These are phyloP conservation scores for Alauda arvensis DNA, from an alignment of 2,797 vertebrate genomes.

Conservation along the genomic window DNA sequence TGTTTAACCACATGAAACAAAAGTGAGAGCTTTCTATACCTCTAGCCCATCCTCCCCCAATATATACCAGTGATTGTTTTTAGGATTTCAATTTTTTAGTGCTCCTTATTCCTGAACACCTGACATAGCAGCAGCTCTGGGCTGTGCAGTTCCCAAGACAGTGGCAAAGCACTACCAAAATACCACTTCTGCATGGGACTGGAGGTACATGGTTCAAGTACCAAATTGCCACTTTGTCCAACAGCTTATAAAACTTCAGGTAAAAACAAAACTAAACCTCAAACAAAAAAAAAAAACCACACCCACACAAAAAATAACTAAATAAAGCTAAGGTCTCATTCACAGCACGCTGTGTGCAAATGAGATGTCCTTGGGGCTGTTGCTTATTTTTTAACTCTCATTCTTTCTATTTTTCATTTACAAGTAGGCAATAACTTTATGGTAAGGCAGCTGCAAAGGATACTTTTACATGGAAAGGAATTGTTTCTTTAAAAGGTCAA, in stretches of 20 bases:
- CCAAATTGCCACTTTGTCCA: neutral
- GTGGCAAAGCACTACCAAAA: neutral
- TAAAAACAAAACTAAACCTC: neutral
- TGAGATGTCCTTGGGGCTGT: fast-evolving
- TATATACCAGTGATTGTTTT: neutral
- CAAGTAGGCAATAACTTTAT: neutral
- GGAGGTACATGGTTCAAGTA: neutral
- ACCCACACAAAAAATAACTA: neutral
- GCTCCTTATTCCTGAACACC: neutral
- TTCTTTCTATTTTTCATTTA: neutral
- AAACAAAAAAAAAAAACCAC: neutral
- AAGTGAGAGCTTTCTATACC: neutral
- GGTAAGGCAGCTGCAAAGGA: neutral
- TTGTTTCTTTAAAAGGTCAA: neutral
- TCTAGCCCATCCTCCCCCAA: fast-evolving
- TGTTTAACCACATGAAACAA: neutral
- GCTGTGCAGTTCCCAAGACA: neutral
- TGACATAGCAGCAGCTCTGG: neutral
- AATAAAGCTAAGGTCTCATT: neutral
- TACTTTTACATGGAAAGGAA: neutral
- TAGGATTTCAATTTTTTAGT: neutral
- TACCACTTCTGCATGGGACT: neutral
- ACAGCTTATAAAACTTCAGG: neutral
- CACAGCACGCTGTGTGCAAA: neutral
- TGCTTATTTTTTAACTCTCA: neutral